Evolutionary conservation across 1,140 invertebrate genomes (phyloP), one percentile per base, ranked within the genome.

Genomic region (Trachelipus rathkii): DNA sequence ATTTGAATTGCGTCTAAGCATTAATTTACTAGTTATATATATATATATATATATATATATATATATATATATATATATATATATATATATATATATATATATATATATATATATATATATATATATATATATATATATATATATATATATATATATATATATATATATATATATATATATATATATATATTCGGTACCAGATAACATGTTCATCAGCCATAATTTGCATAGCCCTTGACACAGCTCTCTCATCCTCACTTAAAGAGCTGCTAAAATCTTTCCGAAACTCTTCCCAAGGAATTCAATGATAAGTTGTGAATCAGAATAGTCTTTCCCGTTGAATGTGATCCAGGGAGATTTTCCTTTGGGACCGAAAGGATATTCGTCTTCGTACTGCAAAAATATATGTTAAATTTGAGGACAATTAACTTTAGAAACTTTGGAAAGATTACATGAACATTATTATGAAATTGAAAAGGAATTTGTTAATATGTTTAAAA

Each of bases 261-360:
- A 33, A 33, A 33, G 33, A 33, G 33, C 6, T 33, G 33, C 33
- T 3, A 33, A 33, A 33, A 33, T 33, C 33, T 33, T 33, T 33
- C 1, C 33, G 44, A 81, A 80, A 15, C 81, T 78, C 66, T 83
- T 72, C n/a, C 82, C 80, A 8, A 86, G 78, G 71, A 82, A 82
- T 43, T 84, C 83, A 24, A 86, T 84, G 72, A 83, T 83, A 67
- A 85, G 82, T 75, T 84, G 82, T 0, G 84, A 84, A 73, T 85
- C 85, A 0, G 83, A 78, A 9, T 85, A 80, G 0, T 82, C 75
- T 43, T 81, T 67, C 5, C 83, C 84, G 53, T 84, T 84, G 70
- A 84, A 82, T 10, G 82, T 82, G 46, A 86, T 84, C 84, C 84
- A 86, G 0, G 85, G 85, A 9, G 13, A n/a, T 53, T 73, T 73